Evolutionary conservation across 2,888 invertebrate species (phyloP), one percentile per base, ranked within the genome.

Genomic region (Nebria brevicollis): DNA sequence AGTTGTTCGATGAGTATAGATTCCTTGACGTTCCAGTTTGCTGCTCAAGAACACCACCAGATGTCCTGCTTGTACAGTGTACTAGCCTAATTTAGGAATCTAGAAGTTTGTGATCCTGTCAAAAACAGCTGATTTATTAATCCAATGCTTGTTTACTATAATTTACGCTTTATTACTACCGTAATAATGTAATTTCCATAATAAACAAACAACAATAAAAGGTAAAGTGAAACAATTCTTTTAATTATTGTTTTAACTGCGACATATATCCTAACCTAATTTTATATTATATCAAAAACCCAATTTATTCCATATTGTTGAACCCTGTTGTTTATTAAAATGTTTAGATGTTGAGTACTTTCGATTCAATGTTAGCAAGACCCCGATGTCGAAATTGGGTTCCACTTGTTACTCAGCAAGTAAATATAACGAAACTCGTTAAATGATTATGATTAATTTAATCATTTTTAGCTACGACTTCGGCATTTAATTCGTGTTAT

Each of bases 351-450:
- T 81, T 81, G 41, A 77, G 81, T 66, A 77, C 54, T 72, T 81
- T 77, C 70, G 78, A 82, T 75, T 77, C 85, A 88, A 91, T 92
- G 91, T 91, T 92, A 87, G 91, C 91, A 84, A 90, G 92, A 85
- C 94, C 94, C 74, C 91, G 95, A 85, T 94, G 94, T 88, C 93
- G 94, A 86, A 93, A 94, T 89, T 95, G 95, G 95, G 92, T 94
- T 83, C 96, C 96, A 75, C 90, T 97, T 83, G 93, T 94, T 73
- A 95, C 96, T 20, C 97, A 96, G 88, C 97, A 97, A 91, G 93
- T 93, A 89, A 75, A 82, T 66, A 43, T 73, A 72, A 82, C 83
- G 11, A 54, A 81, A 34, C 81, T 77, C 72, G 15, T 10, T 70
- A 77, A 25, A 72, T 72, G 26, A 75, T 25, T 66, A 75, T 82